phyloP scores from a whole-genome alignment of 92 coral and sea anemone species.

The Virgularia gustaviana region DNA sequence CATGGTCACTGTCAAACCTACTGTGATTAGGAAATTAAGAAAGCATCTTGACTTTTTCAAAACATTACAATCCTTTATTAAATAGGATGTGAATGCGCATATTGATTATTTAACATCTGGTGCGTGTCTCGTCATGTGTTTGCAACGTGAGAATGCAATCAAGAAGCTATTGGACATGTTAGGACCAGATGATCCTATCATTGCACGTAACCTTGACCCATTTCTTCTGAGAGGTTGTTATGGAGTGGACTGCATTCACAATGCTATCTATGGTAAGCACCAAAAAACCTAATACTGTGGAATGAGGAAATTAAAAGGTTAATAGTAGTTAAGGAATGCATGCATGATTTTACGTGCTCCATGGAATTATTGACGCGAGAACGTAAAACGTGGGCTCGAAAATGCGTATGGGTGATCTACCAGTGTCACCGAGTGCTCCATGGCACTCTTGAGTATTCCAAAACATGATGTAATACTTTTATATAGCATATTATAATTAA shows the following conservation, averaged over 20 bases:
- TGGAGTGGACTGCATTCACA: constrained; percentile 72
- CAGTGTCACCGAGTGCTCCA: too few species aligned
- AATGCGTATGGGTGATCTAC: too few species aligned
- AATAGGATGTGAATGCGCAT: constrained; percentile 42
- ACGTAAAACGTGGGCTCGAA: too few species aligned
- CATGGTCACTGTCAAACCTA: too few species aligned
- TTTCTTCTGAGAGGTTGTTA: constrained; percentile 86
- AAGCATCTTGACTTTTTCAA: neutral
- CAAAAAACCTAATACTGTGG: neutral
- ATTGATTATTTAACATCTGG: constrained; percentile 79
- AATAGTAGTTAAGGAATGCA: neutral
- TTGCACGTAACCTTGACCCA: constrained; percentile 74
- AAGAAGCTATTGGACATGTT: constrained; percentile 77
- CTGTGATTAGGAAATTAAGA: too few species aligned
- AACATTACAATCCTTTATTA: neutral
- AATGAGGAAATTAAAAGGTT: neutral
- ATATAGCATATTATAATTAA: too few species aligned
- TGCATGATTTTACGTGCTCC: neutral
- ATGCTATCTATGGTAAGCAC: constrained; percentile 80
- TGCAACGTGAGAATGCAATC: constrained; percentile 90
- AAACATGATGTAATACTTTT: too few species aligned
- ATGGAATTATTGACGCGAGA: neutral
- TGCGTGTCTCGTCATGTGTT: constrained; percentile 65
- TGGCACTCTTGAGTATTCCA: too few species aligned
- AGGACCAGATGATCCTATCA: constrained; percentile 76